A percentile compares a stretch with the other conserved stretches of the same genome.
Conservation (phyloP, 1,140 invertebrate species). For the Sitobion miscanthi region DNA sequence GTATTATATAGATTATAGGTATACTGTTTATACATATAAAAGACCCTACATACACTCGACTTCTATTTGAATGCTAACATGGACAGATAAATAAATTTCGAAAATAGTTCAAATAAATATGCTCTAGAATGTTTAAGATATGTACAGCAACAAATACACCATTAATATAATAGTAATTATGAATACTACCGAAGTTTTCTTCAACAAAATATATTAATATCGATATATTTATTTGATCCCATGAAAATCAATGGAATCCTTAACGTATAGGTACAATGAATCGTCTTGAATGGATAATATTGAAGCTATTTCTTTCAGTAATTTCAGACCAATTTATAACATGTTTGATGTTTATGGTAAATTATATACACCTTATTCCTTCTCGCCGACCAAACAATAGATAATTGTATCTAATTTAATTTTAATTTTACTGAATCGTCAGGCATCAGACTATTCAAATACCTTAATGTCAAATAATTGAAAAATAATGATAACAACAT, state of each 20-base stretch:
- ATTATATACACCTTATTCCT: not conserved
- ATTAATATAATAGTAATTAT: not conserved
- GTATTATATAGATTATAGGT: not conserved
- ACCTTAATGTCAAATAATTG: not conserved
- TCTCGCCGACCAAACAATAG: not conserved
- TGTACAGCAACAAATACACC: not conserved
- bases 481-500: constrained; percentile 8
- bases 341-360: constrained; percentile 21
- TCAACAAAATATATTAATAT: not conserved
- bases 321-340: not conserved
- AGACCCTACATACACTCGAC: not conserved
- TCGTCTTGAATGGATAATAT: constrained; percentile 12
- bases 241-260: constrained; percentile 13
- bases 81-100: not conserved
- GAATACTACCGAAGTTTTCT: not conserved
- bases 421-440: constrained; percentile 5
- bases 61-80: not conserved
- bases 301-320: constrained; percentile 22
- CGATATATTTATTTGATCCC: not conserved
- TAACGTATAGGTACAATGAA: not conserved
- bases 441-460: not conserved
- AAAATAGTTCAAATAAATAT: not conserved
- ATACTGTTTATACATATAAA: not conserved
- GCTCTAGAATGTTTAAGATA: not conserved
- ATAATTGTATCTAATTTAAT: not conserved